Evolutionary conservation across 2,888 invertebrate genomes (phyloP), one percentile per base, ranked within the genome.

Genomic region (Pecten maximus): DNA sequence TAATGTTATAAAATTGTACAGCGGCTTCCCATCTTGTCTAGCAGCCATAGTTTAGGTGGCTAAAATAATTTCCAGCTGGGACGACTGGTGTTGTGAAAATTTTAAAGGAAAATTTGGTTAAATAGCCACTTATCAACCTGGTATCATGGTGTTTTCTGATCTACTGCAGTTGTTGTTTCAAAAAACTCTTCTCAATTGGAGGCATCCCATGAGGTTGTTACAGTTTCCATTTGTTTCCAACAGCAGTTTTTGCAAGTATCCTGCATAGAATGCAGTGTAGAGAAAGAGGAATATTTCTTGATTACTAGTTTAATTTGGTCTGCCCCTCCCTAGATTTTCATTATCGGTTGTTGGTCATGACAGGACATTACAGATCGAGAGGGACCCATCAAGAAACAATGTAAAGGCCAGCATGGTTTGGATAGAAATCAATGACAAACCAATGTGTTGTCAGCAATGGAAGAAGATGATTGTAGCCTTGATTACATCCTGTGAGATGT

Each of bases 281-380:
- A 35, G 23, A 28, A 74, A 0, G 10, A 23, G 74, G 15, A 74
- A 74, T 74, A 23, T 74, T 35, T 74, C 60, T 23, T 60, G n/a
- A 60, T 60, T 60, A 60, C 74, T 74, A 74, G 35, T 6, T 74
- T 35, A 35, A 74, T 74, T 74, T 6, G 74, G 74, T 74, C 74
- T 74, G 74, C 74, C 35, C 74, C 74, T 74, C 35, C 74, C 74
- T 74, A 74, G 74, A 74, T 74, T 74, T 74, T 74, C 74, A 74
- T 74, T 74, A 74, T 74, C 74, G 28, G 35, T 74, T 74, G 35
- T 74, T 35, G 28, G 28, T 10, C 35, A 28, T 74, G 74, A 74
- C 74, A 74, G 74, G 35, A 74, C 35, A 16, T 60, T 60, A 12
- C 8, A 23, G 74, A 74, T 1, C 10, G 35, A 35, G 44, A 12